These are phyloP conservation scores for Auanema sp. DNA, from an alignment of 2,888 invertebrate genomes.

Conservation along the genomic window DNA sequence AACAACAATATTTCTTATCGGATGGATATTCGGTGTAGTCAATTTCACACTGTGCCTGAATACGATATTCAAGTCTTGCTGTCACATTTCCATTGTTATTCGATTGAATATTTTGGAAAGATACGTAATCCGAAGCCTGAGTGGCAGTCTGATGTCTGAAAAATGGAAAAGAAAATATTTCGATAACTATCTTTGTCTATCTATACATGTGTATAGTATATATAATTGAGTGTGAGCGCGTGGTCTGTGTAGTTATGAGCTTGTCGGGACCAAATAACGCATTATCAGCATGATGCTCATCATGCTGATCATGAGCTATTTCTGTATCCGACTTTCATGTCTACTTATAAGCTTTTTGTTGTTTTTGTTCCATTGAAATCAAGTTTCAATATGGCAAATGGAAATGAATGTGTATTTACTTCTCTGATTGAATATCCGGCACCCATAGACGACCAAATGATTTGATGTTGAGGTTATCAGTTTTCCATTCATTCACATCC, in stretches of 20 bases:
- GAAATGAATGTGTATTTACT: conserved; percentile 20
- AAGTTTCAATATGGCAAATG: not conserved
- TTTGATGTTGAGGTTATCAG: conserved; percentile 46
- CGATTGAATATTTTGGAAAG: conserved; percentile 46
- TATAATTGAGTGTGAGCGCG: too few relatives aligned
- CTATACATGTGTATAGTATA: too few relatives aligned
- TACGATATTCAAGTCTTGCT: conserved; percentile 49
- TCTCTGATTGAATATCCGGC: conserved; percentile 55
- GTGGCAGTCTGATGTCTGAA: conserved; percentile 52
- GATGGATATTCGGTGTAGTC: conserved; percentile 57
- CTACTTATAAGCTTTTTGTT: too few relatives aligned
- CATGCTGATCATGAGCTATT: too few relatives aligned
- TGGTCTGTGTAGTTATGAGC: too few relatives aligned
- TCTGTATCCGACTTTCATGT: too few relatives aligned
- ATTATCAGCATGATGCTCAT: too few relatives aligned
- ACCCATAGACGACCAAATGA: conserved; percentile 53
- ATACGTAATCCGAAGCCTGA: conserved; percentile 51
- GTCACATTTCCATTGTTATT: conserved; percentile 51
- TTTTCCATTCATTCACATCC: conserved; percentile 54
- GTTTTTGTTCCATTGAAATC: not conserved
- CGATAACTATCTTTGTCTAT: not conserved
- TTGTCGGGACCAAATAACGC: too few relatives aligned
- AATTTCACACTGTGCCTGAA: conserved; percentile 51
- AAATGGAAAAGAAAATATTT: conserved; percentile 2
- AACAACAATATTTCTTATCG: conserved; percentile 56